Evolutionary conservation across 2,888 invertebrate genomes (phyloP), one percentile per base, ranked within the genome.

Genomic region (Sisyra nigra): DNA sequence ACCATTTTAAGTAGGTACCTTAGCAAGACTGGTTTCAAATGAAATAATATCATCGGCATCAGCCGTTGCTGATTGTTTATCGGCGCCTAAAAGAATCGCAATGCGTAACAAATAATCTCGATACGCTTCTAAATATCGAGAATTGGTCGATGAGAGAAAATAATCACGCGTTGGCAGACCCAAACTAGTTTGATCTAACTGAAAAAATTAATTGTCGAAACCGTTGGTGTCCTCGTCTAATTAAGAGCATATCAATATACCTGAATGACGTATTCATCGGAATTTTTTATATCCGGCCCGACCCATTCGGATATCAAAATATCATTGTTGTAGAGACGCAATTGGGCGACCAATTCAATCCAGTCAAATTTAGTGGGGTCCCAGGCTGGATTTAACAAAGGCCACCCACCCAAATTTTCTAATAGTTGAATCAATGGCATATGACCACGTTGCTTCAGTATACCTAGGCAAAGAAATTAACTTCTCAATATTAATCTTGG

Each of bases 281-380:
- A 91, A 60, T 93, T 87, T 58, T 88, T 88, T 45, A 93, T 88
- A 58, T 96, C 93, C 0, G 92, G 86, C 9, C 88, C 89, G 33
- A 93, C 86, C 82, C 85, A 86, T 57, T 86, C 79, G 0, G 87
- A 80, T 49, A 92, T 74, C 1, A 92, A 66, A 45, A 89, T 79
- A 48, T 87, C 86, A 54, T 88, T 89, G 60, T 91, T 91, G 55
- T 78, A 85, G 24, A 84, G 66, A 44, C 86, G 68, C 11, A 87
- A 56, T 47, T 76, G 74, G 1, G 84, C 86, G 57, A 85, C 74
- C 46, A 83, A 62, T 54, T 71, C 74, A 35, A 83, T 65, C 76
- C 84, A 80, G 55, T 84, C 75, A 52, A 85, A 86, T 15, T 67
- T 60, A 1, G 60, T 59, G 5, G 66, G 57, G 42, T 73, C 68